These are phyloP conservation scores for Heliothis virescens DNA, from an alignment of 1,140 invertebrate species.

Conservation along the genomic window DNA sequence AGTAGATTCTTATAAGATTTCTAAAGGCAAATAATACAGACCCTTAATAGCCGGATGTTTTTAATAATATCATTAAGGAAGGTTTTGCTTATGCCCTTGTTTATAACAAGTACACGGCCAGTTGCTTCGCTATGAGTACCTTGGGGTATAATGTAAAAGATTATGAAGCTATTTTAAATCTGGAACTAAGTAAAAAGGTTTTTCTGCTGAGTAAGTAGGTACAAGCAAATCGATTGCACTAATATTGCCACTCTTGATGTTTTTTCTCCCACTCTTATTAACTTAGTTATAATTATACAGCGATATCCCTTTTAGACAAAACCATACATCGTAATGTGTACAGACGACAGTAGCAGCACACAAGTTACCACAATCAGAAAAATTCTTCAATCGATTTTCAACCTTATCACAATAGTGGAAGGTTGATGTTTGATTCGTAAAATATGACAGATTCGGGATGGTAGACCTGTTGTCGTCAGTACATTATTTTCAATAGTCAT, in stretches of 20 bases:
- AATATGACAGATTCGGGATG: too few relatives aligned
- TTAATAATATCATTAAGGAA: conserved; percentile 12
- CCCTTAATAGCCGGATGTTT: not conserved
- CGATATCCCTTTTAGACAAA: not conserved
- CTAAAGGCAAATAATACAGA: not conserved
- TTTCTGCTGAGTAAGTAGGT: not conserved
- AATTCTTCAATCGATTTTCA: too few relatives aligned
- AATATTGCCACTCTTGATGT: not conserved
- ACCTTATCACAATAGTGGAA: too few relatives aligned
- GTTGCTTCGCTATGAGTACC: not conserved
- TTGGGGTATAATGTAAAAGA: not conserved
- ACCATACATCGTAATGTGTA: not conserved
- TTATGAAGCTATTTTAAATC: not conserved
- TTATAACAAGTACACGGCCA: conserved; percentile 11
- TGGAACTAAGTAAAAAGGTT: not conserved
- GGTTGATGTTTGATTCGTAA: too few relatives aligned
- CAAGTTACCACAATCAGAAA: too few relatives aligned
- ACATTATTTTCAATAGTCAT: not conserved
- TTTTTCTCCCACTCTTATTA: not conserved
- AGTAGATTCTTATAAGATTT: not conserved
- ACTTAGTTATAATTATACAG: too few relatives aligned
- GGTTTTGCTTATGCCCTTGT: conserved; percentile 6
- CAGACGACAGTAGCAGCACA: too few relatives aligned
- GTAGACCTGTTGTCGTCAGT: too few relatives aligned
- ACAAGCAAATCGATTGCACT: not conserved